Base-by-base conservation (phyloP, 2,113 vertebrate species). In the Jacana jacana region DNA sequence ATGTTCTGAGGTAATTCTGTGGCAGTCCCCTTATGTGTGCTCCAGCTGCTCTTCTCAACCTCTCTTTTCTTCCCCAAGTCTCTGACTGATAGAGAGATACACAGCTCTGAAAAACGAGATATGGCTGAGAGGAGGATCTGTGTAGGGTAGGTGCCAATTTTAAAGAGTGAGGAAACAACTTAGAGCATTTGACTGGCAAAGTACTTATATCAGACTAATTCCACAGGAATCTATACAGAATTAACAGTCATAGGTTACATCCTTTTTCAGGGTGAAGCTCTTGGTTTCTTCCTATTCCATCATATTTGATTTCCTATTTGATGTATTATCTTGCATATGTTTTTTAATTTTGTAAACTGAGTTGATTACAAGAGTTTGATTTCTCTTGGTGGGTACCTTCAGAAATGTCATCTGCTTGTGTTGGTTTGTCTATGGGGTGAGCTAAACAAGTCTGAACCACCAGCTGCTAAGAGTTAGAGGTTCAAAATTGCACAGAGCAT, bases 51-150 rank as follows among this genome's bases (percentile, higher is more conserved):
- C 69, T 95, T 64, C 51, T 96, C 64, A 93, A 63, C 92, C 79
- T 95, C 69, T 24, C 55, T 95, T 97, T 93, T 94, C 54, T 91
- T 96, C 75, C 76, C 72, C 48, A 95, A 93, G 90, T 82, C 37
- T 93, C 88, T 94, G 95, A 85, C 81, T 96, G 95, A 71, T 91
- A 94, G 93, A 92, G 81, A 69, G 79, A 89, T 5, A 66, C 64
- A 91, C 81, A 96, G 75, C 88, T 83, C 69, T 84, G 93, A 80
- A 78, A 94, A 95, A 40, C 77, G 76, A 89, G 72, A 68, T 95
- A 48, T 86, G 88, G 73, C 93, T 90, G 91, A 84, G 92, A 95
- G 71, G 77, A 95, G 80, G 80, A 96, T 94, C 94, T 93, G 88
- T 94, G 81, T 76, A 91, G 93, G 73, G 86, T 93, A 92, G 0